Evolutionary conservation across 2,888 invertebrate genomes (phyloP), one percentile per base, ranked within the genome.

Genomic region (Epirrhoe alternata): DNA sequence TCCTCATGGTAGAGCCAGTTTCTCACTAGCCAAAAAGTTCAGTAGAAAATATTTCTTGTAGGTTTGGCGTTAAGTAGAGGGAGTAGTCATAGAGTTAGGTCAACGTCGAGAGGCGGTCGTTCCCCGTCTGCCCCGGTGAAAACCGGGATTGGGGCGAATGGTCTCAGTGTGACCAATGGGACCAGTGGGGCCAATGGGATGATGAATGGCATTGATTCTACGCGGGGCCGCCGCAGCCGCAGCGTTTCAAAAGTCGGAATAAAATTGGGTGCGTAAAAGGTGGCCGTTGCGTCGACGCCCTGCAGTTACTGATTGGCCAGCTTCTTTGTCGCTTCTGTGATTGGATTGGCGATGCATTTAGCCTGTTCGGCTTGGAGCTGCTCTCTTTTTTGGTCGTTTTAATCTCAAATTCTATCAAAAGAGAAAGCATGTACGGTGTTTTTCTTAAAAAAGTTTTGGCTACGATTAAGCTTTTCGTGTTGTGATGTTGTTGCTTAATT

Each of bases 61-160:
- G 94, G 95, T 88, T 94, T 95, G 89, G 94, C 95, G 92, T 95
- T 95, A 90, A 94, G 94, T 92, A 94, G 94, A 88, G 94, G 94
- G 75, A 89, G 92, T 87, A 93, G 94, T 91, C 92, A 91, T 91
- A 94, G 94, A 82, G 91, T 94, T 87, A 94, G 94, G 86, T 93
- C 94, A 71, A 85, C 94, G 70, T 89, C 94, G 72, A 86, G 92
- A 76, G 92, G 91, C 70, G 92, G 90, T 67, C 84, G 91, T 70
- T 92, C 92, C 64, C 92, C 92, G 65, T 91, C 91, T 67, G 93
- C 87, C 74, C 89, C 92, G 72, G 86, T 84, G 82, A 92, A 89
- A 86, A 80, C 83, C 67, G 86, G 79, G 80, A 75, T 80, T 58
- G 75, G 71, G 68, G 74, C 72, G 62, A 66, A 71, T 61, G 76